Conservation (phyloP, 2,797 vertebrate genomes). For the Merluccius polli region DNA sequence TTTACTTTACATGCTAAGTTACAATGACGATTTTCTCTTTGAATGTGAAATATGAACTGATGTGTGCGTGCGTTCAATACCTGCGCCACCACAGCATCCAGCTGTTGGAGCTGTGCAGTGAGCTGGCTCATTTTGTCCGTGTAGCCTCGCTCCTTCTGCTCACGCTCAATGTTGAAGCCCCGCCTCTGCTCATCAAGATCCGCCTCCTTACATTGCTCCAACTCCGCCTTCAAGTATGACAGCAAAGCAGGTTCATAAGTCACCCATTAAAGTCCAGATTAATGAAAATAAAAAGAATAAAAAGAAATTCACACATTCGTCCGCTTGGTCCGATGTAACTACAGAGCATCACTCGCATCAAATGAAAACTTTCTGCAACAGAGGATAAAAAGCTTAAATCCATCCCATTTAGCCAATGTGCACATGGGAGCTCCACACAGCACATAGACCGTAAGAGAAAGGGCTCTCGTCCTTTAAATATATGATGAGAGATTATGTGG, state of each 20-base stretch:
- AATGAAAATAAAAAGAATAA: not conserved
- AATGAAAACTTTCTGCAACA: conserved; percentile 52
- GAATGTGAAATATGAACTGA: not conserved
- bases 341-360: conserved; percentile 7
- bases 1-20: not conserved
- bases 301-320: not conserved
- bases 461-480: conserved; percentile 27
- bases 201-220: conserved; percentile 69
- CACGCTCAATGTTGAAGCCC: conserved; percentile 60
- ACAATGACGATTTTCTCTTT: not conserved
- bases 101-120: conserved; percentile 76
- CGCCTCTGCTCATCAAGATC: conserved; percentile 64
- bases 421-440: conserved; percentile 36
- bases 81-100: conserved; percentile 72
- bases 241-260: conserved; percentile 9
- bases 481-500: conserved; percentile 60
- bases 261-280: not conserved
- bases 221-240: conserved; percentile 69
- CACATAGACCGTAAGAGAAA: conserved; percentile 32
- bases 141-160: conserved; percentile 63
- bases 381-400: conserved; percentile 65
- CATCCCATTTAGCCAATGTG: conserved; percentile 57
- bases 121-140: conserved; percentile 72
- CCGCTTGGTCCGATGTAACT: not conserved
- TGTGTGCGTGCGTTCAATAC: conserved; percentile 50